phyloP scores from a whole-genome alignment of 1,140 invertebrate species.

The Pantala flavescens region DNA sequence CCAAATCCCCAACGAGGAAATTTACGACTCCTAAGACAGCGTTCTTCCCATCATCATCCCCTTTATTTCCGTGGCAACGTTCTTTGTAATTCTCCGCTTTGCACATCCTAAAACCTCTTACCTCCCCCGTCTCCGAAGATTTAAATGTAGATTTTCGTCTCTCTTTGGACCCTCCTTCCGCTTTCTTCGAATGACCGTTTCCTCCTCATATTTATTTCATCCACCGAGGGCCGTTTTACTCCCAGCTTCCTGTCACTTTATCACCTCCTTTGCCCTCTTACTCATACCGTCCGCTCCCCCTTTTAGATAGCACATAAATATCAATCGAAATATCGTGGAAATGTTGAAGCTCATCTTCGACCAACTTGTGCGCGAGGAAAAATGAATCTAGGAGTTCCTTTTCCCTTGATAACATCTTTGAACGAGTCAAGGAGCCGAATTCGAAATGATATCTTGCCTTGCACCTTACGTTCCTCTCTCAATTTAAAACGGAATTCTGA shows the following conservation, averaged over 20 bases:
- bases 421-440: no score
- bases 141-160: not conserved
- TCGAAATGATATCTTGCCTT: no score
- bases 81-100: not conserved
- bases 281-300: not conserved
- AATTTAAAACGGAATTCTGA: no score
- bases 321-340: no score
- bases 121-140: not conserved
- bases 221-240: not conserved
- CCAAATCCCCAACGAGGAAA: not conserved
- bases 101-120: not conserved
- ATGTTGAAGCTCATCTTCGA: no score
- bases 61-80: not conserved
- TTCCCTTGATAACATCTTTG: no score
- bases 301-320: not conserved
- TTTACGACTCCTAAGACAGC: not conserved
- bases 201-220: not conserved
- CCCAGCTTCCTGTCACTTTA: not conserved
- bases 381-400: no score
- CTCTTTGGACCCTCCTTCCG: not conserved
- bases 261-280: not conserved
- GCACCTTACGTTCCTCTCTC: no score
- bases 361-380: no score
- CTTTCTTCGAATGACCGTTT: not conserved
- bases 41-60: not conserved